Evolutionary conservation across 2,888 invertebrate species (phyloP), one percentile per base, ranked within the genome.

Genomic region (Schizotus pectinicornis): DNA sequence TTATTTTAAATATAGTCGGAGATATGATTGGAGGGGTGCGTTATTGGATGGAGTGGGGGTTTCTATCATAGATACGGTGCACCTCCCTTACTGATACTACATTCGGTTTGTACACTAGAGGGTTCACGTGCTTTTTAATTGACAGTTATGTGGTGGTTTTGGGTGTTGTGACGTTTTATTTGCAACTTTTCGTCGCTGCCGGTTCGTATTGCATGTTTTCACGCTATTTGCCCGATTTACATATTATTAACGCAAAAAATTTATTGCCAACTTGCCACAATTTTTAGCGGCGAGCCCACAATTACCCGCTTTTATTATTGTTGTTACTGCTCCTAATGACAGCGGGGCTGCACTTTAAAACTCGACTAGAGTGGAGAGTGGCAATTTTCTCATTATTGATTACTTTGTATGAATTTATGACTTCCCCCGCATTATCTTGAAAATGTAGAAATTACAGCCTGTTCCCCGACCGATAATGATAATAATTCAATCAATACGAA

Each of bases 11-110:
- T 59, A 59, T 61, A 56, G 54, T 39, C 31, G 5, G 38, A 36
- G 38, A 50, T 47, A 47, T 46, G 47, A 52, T 53, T 41, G 56
- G 51, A 58, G 60, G 56, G 61, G 67, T 64, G 68, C 65, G 61
- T 56, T 54, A 62, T 64, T 67, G 57, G 32, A 52, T 59, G 56
- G 61, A 67, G 66, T 67, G 65, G 69, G 68, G 63, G 58, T 56
- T 59, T 68, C 43, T 50, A 57, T 49, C 62, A 62, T 63, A 61
- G 61, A 48, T 56, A 69, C 67, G 65, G 36, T 52, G 53, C 54
- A 52, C 43, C 53, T 54, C 57, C 54, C 57, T 57, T 57, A 57
- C 53, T 61, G 60, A 61, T 61, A 61, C 53, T 56, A 38, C 45
- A 49, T 57, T 61, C 56, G 56, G 50, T 61, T 61, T 56, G 60